A percentile compares a stretch with the other conserved stretches of the same genome.
Evolutionary conservation across 2,113 vertebrate species (phyloP).

Genomic region (Zingel zingel): DNA sequence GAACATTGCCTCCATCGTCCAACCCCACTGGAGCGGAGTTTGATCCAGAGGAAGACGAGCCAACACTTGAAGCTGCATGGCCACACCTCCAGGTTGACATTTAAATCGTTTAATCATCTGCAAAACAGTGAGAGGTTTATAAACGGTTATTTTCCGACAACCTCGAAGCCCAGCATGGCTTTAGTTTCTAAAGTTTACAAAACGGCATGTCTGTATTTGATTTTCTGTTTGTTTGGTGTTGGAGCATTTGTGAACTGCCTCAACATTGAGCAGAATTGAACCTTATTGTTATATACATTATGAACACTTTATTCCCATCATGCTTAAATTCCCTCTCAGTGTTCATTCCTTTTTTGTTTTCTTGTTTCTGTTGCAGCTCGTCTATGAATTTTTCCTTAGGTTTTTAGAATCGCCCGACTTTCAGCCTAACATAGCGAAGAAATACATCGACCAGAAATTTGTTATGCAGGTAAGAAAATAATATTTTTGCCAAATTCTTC

Average conservation of each 20-base stretch:
- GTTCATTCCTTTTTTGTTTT: neutral
- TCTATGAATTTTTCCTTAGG: constrained; percentile 99
- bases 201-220: neutral
- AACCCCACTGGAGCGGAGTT: constrained; percentile 99
- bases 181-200: neutral
- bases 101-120: constrained; percentile 6
- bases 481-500: neutral
- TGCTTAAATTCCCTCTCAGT: neutral
- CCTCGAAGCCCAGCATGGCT: neutral
- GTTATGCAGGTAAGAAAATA: constrained; percentile 92
- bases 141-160: neutral
- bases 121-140: neutral
- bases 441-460: constrained; percentile 99
- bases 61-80: constrained; percentile 97
- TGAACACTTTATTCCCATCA: neutral
- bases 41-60: constrained; percentile 97
- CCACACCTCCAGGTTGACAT: constrained; percentile 92
- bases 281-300: neutral
- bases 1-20: constrained; percentile 96
- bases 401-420: constrained; percentile 99
- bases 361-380: constrained; percentile 87
- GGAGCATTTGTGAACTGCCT: neutral
- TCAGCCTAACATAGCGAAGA: constrained; percentile 98
- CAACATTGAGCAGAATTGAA: neutral
- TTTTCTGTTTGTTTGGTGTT: neutral